These are phyloP conservation scores for Macaria notata DNA, from an alignment of 2,888 invertebrate species.

Conservation along the genomic window DNA sequence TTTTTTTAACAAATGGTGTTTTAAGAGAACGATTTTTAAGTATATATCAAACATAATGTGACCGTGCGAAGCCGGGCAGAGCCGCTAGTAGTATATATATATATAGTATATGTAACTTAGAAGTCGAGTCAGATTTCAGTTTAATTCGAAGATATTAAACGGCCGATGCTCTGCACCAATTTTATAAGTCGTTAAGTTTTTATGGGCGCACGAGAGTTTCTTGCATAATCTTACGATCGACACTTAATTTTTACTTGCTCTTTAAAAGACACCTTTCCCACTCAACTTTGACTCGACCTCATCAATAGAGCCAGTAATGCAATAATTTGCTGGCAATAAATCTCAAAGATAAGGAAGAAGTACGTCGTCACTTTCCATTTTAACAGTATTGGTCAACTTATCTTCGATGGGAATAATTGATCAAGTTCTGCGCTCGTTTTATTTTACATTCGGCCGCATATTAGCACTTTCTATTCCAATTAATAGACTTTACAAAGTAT, in stretches of 20 bases:
- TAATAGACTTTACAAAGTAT: constrained; percentile 34
- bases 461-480: constrained; percentile 47
- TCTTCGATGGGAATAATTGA: constrained; percentile 27
- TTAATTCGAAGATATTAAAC: neutral
- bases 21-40: no score
- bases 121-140: neutral
- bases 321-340: constrained; percentile 23
- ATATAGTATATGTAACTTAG: no score
- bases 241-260: constrained; percentile 3
- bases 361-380: constrained; percentile 30
- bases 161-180: constrained; percentile 7
- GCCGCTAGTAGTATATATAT: no score
- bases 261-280: constrained; percentile 7
- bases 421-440: constrained; percentile 21
- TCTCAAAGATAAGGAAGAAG: constrained; percentile 16
- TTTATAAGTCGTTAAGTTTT: constrained; percentile 7
- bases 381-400: constrained; percentile 23
- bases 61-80: no score
- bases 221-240: constrained; percentile 7
- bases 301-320: constrained; percentile 5
- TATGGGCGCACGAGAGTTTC: constrained; percentile 1
- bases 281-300: constrained; percentile 11
- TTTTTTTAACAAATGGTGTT: no score
- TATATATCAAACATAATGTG: no score
- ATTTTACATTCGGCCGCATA: constrained; percentile 19